A percentile compares a stretch with the other conserved stretches of the same genome.
Conservation (phyloP, 2,888 invertebrate species). For the Criorhina ranunculi region DNA sequence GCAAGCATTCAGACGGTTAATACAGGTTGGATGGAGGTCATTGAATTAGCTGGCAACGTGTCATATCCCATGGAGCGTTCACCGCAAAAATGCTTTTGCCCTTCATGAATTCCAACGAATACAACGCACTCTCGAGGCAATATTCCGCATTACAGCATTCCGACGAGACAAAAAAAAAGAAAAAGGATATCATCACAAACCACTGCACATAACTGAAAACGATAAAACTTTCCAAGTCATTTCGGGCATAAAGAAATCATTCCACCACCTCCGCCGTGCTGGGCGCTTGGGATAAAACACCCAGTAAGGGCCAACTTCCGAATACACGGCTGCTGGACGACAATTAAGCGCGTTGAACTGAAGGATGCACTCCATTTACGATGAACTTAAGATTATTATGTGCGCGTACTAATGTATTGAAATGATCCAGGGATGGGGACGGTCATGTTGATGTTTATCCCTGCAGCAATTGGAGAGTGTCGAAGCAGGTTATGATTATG, state of each 20-base stretch:
- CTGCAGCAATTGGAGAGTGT: slow-evolving; percentile 16
- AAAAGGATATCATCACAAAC: slow-evolving; percentile 3
- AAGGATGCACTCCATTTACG: slow-evolving; percentile 33
- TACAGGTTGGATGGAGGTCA: slow-evolving; percentile 31
- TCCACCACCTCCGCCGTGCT: not conserved
- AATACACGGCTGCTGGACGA: slow-evolving; percentile 1
- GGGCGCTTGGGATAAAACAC: not conserved
- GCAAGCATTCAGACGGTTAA: slow-evolving; percentile 23
- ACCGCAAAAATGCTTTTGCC: not conserved
- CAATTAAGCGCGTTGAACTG: slow-evolving; percentile 39
- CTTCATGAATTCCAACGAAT: not conserved
- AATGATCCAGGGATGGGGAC: not conserved
- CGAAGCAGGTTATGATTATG: slow-evolving; percentile 42
- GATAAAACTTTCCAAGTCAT: not conserved
- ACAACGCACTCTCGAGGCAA: not conserved
- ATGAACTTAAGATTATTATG: slow-evolving; percentile 17
- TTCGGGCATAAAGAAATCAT: slow-evolving; percentile 6
- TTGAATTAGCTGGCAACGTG: slow-evolving; percentile 23
- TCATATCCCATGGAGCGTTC: not conserved
- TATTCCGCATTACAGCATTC: not conserved
- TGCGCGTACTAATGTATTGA: slow-evolving; percentile 7
- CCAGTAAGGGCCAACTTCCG: slow-evolving; percentile 11
- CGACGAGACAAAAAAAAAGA: too few relatives aligned
- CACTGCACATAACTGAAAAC: not conserved
- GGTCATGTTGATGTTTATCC: not conserved